These are phyloP conservation scores for Orius insidiosus DNA, from an alignment of 1,140 invertebrate species.

Conservation along the genomic window DNA sequence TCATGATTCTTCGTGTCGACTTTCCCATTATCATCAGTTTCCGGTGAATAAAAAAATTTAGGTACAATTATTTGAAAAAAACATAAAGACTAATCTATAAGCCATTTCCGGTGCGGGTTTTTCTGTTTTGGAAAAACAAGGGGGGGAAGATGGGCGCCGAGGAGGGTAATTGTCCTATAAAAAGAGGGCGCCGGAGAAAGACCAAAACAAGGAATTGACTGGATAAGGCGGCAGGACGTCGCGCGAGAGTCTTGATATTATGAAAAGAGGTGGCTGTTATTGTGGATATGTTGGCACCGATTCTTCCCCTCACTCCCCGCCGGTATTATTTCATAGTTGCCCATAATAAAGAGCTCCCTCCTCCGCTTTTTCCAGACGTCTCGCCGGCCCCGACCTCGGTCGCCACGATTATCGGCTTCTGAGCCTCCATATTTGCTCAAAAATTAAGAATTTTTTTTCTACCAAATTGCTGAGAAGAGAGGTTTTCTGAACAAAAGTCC, in stretches of 20 bases:
- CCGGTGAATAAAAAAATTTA: too few relatives aligned
- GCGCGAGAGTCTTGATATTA: slow-evolving; percentile 5
- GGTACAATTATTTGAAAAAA: too few relatives aligned
- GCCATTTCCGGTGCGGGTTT: neutral
- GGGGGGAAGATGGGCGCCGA: neutral
- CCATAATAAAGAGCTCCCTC: neutral
- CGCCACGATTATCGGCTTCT: too few relatives aligned
- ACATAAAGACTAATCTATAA: slow-evolving; percentile 2
- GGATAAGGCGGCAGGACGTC: neutral
- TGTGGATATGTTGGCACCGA: slow-evolving; percentile 7
- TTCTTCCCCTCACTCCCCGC: neutral
- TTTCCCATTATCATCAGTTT: too few relatives aligned
- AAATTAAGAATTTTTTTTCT: too few relatives aligned
- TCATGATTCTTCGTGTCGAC: too few relatives aligned
- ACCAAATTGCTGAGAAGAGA: too few relatives aligned
- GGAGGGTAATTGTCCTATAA: slow-evolving; percentile 4
- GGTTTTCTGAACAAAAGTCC: too few relatives aligned
- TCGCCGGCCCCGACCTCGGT: neutral
- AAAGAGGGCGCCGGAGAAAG: slow-evolving; percentile 4
- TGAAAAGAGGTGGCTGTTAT: slow-evolving; percentile 9
- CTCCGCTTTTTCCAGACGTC: neutral
- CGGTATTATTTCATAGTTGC: too few relatives aligned
- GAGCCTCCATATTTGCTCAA: too few relatives aligned
- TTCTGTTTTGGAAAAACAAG: neutral
- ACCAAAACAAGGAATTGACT: slow-evolving; percentile 4